Evolutionary conservation across 2,113 vertebrate species (phyloP).

Genomic region (Hystrix cristata): DNA sequence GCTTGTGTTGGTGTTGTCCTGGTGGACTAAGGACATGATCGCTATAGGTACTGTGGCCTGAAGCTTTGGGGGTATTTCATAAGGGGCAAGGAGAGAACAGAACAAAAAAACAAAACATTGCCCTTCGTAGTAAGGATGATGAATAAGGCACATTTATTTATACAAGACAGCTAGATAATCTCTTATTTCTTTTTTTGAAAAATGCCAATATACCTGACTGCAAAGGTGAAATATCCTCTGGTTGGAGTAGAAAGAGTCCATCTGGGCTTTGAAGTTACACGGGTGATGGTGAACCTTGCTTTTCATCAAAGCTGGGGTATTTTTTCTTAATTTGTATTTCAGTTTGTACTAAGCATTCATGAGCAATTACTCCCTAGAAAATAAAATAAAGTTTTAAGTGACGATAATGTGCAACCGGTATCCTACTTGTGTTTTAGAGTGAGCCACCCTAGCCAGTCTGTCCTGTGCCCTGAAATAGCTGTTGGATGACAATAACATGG

Average conservation of each 20-base stretch:
- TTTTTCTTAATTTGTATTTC: slow-evolving; percentile 19
- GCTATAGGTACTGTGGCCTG: neutral
- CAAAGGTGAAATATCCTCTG: neutral
- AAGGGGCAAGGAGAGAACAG: neutral
- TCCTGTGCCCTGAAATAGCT: neutral
- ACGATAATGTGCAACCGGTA: neutral
- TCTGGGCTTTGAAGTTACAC: neutral
- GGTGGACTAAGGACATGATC: neutral
- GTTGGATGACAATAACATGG: neutral
- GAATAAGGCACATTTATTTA: neutral
- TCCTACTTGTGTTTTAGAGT: neutral
- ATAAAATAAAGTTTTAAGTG: neutral
- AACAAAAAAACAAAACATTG: neutral
- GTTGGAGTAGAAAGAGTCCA: neutral
- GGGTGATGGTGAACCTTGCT: neutral
- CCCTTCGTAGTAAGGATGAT: neutral
- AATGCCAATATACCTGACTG: neutral
- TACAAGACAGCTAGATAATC: neutral
- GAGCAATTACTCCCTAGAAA: slow-evolving; percentile 10
- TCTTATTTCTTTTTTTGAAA: neutral
- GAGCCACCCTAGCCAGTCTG: neutral
- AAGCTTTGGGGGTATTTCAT: slow-evolving; percentile 9
- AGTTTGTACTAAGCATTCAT: neutral
- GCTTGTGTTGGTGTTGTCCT: neutral
- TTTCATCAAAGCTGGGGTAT: neutral